A percentile compares a stretch with the other conserved stretches of the same genome.
These are phyloP conservation scores for Machimus rusticus DNA, from an alignment of 2,888 invertebrate genomes.

Conservation along the genomic window DNA sequence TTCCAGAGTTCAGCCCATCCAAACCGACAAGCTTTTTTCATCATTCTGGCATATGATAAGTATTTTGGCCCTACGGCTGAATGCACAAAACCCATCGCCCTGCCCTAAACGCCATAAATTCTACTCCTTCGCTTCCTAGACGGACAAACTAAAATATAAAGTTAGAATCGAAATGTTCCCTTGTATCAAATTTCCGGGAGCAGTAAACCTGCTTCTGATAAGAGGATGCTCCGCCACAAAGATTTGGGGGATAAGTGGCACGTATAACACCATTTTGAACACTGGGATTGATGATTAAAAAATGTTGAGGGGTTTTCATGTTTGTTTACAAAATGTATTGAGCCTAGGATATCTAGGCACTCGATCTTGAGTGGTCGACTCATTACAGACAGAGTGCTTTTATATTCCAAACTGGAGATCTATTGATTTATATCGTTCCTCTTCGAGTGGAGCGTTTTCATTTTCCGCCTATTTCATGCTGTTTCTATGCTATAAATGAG, in stretches of 20 bases:
- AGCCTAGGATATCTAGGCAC: neutral
- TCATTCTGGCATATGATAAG: slow-evolving; percentile 2
- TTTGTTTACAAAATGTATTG: neutral
- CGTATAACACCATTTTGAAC: neutral
- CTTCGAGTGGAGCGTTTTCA: neutral
- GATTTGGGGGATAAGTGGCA: neutral
- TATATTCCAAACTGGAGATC: neutral
- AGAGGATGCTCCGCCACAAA: neutral
- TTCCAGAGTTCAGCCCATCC: neutral
- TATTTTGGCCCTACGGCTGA: neutral
- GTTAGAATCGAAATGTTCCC: neutral
- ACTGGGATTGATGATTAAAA: neutral
- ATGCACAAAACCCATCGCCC: neutral
- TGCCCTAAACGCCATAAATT: neutral
- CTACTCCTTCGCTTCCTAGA: neutral
- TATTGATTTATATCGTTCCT: neutral
- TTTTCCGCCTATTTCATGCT: neutral
- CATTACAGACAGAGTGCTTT: neutral
- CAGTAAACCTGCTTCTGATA: neutral
- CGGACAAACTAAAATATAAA: neutral
- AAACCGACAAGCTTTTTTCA: neutral
- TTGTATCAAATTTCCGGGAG: neutral
- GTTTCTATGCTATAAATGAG: neutral
- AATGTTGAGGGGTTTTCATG: neutral
- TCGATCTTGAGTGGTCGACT: neutral